Base-by-base conservation (phyloP, 2,113 vertebrate species). In the Meriones unguiculatus region DNA sequence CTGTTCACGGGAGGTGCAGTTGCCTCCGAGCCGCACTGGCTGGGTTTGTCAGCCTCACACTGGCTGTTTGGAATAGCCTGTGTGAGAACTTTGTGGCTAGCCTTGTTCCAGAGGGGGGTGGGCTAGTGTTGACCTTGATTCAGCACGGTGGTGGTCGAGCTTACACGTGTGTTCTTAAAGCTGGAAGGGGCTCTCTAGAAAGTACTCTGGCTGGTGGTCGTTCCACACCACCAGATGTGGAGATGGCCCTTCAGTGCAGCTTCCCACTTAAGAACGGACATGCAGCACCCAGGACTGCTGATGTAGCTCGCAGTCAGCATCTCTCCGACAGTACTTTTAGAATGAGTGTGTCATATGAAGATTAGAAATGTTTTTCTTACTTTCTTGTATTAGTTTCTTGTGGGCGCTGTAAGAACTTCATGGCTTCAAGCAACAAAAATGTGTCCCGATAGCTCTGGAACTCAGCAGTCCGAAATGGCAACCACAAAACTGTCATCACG, bases 331-430 rank as follows among this genome's bases (percentile, higher is more conserved):
- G 75, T 11, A 32, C 87, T 95, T 91, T 11, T 90, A 90, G 82
- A 90, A 32, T 70, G 17, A 72, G 1, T n/a, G 0, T 89, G 70
- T 65, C 87, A 87, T 69, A 57, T 93, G 81, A 89, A 70, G 18
- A 93, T 88, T 93, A 20, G 72, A 75, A 75, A 75, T 38, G n/a
- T 81, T 62, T 97, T 84, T 80, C 24, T 87, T 50, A 75, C 25
- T 32, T 87, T 10, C 17, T 85, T 82, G 20, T 73, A 17, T 76
- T 95, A 82, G 62, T 95, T 97, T 91, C 38, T 32, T 94, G 20
- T 94, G 59, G 11, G 57, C 82, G 22, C 69, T 97, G 4, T 94
- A 76, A 87, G 59, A 38, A 73, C 18, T 54, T 78, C 28, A 18
- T 88, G 86, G 46, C 46, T 92, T 65, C 90, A 94, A 93, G 77